Percentiles rank a stretch among this genome's conserved stretches.
phyloP scores from a whole-genome alignment of 2,113 vertebrate species.

The Gasterosteus nipponicus region DNA sequence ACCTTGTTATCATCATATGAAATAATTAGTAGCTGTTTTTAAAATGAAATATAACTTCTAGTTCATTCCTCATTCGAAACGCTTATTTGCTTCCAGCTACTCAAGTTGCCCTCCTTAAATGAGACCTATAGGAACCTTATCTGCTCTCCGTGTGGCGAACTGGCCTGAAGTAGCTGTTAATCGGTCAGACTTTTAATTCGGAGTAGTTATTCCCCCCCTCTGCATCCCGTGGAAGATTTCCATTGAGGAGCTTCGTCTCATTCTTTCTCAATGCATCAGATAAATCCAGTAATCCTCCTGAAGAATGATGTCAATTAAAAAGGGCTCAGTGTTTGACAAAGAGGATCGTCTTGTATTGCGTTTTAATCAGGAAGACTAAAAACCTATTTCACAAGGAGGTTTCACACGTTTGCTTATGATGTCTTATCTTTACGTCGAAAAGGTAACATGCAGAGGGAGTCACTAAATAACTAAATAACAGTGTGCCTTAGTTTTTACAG shows the following conservation, averaged over 20 bases:
- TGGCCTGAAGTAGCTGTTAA: background rate
- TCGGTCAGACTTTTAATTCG: constrained; percentile 3
- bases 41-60: too few species aligned
- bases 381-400: background rate
- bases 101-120: too few species aligned
- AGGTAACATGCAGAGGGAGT: background rate
- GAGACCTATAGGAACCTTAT: too few species aligned
- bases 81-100: too few species aligned
- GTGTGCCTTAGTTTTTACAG: background rate
- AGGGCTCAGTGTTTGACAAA: constrained; percentile 2
- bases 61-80: too few species aligned
- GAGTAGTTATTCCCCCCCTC: background rate
- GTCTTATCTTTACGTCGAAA: background rate
- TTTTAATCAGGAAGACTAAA: background rate
- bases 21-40: background rate
- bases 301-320: background rate
- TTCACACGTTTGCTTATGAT: background rate
- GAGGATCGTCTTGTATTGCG: background rate
- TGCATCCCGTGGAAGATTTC: constrained; percentile 13
- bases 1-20: background rate
- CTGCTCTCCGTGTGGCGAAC: too few species aligned
- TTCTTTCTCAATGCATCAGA: constrained; percentile 1
- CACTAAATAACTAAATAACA: background rate
- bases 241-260: constrained; percentile 8
- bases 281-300: background rate